Base-by-base conservation (phyloP, 2,113 vertebrate genomes). In the Lepus europaeus region DNA sequence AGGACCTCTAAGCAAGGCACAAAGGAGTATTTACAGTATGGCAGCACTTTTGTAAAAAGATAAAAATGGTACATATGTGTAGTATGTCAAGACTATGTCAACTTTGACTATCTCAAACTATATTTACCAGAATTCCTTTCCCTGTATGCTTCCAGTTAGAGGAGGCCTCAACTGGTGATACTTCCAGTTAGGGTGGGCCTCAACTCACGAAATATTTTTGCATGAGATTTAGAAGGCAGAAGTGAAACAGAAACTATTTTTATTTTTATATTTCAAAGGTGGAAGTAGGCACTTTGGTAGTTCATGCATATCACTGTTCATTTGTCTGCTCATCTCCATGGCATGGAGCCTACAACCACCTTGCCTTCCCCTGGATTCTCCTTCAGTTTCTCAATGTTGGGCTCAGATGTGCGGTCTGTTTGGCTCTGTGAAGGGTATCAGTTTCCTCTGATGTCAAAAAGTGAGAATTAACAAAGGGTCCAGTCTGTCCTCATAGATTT, bases 201-300 rank as follows among this genome's bases (percentile, higher is more conserved):
- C 56, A 59, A 59, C 56, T 19, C 27, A 14, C 80, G n/a, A 88
- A 59, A 88, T 22, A 56, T 33, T 72, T 87, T 56, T 61, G 56
- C 56, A 56, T 36, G 31, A 61, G 56, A 83, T 84, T 45, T 79
- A 70, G 59, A 84, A 87, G 27, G 49, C 16, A 74, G 73, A 88
- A 91, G 51, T 79, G 63, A 80, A 79, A 64, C 70, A 61, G 45
- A 36, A 82, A 64, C 25, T n/a, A 29, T 88, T 87, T 84, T 94
- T 25, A 82, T 69, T 56, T 53, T 56, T 64, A 59, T 68, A 14
- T 27, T 63, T 74, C 49, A 23, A 88, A 74, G 16, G 8, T 63
- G 1, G 59, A 79, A 94, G 73, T 16, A 66, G 56, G 31, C 36
- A 39, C n/a, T 13, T 76, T 23, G n/a, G 36, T 19, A 77, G 29